Evolutionary conservation across 2,888 invertebrate genomes (phyloP), one percentile per base, ranked within the genome.

Genomic region (Pyrgus malvae): DNA sequence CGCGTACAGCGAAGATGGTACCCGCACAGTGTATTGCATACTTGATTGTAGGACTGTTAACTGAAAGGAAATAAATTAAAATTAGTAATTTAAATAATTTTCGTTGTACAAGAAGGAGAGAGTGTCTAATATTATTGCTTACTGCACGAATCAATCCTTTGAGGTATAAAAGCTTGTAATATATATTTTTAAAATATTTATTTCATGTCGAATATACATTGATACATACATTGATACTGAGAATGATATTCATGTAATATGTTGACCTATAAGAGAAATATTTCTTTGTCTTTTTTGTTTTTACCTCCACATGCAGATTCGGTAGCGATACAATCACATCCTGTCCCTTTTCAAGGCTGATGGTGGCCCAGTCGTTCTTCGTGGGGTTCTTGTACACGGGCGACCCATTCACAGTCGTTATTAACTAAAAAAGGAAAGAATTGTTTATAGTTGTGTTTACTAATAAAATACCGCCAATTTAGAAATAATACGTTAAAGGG

Each of bases 1-100:
- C 31, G 91, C 92, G 78, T 95, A 96, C 53, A 93, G 83, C 60
- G 93, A 92, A 0, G 96, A 96, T 0, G 97, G 95, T 1, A 96
- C 91, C 54, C 92, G 93, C 3, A 92, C 82, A 0, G 76, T 76
- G 65, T 92, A 91, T 61, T 91, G 86, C 73, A 92, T 72, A 63
- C 91, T 90, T 1, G 78, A 60, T 38, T 77, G 76, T 0, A 72
- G 60, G 0, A 89, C 85, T 58, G 74, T 72, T 29, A 89, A 48
- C 89, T 89, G 66, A 0, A 27, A 33, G 12, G 17, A 23, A 8
- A 11, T 9, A 27, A 9, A 9, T 27, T 4, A 8, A 4, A 27
- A 7, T 2, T 8, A 4, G 4, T 9, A 5, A 9, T 27, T 8
- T 27, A 9, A 2, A 7, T 27, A 27, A 9, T 27, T 27, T 8